Base-by-base conservation (phyloP, 1,140 invertebrate genomes). In the Aphidius ervi region DNA sequence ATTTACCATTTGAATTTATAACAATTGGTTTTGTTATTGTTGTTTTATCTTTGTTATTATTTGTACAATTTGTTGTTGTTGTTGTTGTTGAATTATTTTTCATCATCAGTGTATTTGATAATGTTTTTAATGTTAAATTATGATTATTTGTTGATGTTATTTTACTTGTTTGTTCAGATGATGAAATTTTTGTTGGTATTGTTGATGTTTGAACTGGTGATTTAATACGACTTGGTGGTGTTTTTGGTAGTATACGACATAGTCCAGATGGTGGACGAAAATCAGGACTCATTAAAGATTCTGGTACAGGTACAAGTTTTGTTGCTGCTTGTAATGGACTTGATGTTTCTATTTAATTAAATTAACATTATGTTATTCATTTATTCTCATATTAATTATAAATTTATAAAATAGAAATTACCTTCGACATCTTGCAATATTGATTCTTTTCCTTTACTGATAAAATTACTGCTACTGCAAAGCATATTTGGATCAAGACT, bases 271-370 rank as follows among this genome's bases (percentile, higher is more conserved):
- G 72, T 61, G 86, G 84, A 66, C 86, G 80, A 70, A 90, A 90
- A 74, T 92, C 89, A 4, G 90, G 91, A 74, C 89, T 92, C 87
- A 92, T 91, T 0, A 92, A 76, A 1, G 89, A 90, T 70, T 94
- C 91, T 7, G 91, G 90, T 43, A 93, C 90, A 4, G 91, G 91
- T 2, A 94, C 87, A 78, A 93, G 86, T 76, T 91, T 92, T 1
- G 88, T 90, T 46, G 90, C 87, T 46, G 90, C 89, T 70, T 89
- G 87, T 54, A 93, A 70, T 4, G 89, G 88, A 67, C 86, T 87
- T 52, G 76, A 74, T 59, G 71, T 76, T 65, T 77, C 75, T 77
- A 56, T 2, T 67, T 68, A 52, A 61, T 62, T 63, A 0, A 48
- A 16, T 16, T 16, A 16, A 16, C 16, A 16, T 16, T 16, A 16